These are phyloP conservation scores for Leptopterna dolabrata DNA, from an alignment of 2,888 invertebrate genomes.

Conservation along the genomic window DNA sequence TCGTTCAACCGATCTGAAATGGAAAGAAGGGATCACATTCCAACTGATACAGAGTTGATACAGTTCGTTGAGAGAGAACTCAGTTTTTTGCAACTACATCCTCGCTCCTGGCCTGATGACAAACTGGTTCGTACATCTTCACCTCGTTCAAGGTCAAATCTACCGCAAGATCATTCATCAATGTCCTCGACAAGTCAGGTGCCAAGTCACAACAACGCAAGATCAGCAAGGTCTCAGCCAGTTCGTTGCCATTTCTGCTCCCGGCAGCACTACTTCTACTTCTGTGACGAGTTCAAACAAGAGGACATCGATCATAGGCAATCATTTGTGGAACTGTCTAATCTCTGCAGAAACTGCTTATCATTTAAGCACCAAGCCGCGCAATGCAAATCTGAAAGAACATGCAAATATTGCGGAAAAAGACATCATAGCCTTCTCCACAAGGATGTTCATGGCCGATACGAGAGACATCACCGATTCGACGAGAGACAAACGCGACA, in stretches of 20 bases:
- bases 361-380: neutral
- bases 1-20: neutral
- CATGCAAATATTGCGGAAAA: neutral
- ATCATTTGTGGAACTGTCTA: neutral
- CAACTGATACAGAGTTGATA: neutral
- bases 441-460: neutral
- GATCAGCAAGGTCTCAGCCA: neutral
- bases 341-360: slow-evolving; percentile 1
- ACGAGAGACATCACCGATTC: neutral
- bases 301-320: neutral
- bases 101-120: neutral
- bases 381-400: neutral
- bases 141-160: neutral
- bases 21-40: neutral
- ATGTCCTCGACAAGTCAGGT: neutral
- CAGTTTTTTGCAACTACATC: neutral
- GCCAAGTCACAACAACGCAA: neutral
- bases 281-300: neutral
- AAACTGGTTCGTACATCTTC: neutral
- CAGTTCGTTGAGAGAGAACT: neutral
- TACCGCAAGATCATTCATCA: slow-evolving; percentile 1
- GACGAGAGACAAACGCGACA: neutral
- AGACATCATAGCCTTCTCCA: neutral
- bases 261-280: neutral
- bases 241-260: neutral